Conservation (phyloP, 2,888 invertebrate species). For the Orthonychiurus folsomi region DNA sequence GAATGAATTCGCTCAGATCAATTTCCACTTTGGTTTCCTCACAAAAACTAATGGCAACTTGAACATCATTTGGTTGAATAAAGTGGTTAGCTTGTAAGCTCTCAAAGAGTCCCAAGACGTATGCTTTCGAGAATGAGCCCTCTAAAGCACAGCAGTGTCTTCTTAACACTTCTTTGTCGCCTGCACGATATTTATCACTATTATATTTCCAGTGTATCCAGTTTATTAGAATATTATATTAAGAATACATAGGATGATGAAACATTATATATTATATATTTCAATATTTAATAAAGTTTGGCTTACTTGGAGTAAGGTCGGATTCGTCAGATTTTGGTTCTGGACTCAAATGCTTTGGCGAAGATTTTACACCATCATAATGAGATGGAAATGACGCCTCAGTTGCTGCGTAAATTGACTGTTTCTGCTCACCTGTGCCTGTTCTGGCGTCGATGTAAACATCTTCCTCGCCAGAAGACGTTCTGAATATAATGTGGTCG, state of each 20-base stretch:
- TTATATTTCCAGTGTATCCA: too few species aligned
- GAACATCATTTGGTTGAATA: constrained; percentile 56
- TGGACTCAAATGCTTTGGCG: constrained; percentile 45
- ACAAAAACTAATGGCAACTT: constrained; percentile 61
- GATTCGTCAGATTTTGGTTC: constrained; percentile 49
- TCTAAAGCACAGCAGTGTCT: constrained; percentile 54
- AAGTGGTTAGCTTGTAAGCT: constrained; percentile 51
- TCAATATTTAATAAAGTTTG: constrained; percentile 21
- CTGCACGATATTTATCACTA: too few species aligned
- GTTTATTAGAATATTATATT: too few species aligned
- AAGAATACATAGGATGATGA: too few species aligned
- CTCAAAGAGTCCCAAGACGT: constrained; percentile 26
- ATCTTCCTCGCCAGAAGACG: constrained; percentile 45
- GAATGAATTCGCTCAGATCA: constrained; percentile 60
- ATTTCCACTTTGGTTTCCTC: constrained; percentile 58
- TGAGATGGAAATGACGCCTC: neutral
- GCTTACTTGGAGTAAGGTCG: constrained; percentile 42
- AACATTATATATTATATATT: constrained; percentile 15
- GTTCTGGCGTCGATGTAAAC: constrained; percentile 50
- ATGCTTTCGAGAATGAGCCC: constrained; percentile 44
- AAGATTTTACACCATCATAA: neutral
- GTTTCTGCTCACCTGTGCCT: constrained; percentile 8
- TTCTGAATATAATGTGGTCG: constrained; percentile 49
- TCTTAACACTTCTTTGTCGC: constrained; percentile 46
- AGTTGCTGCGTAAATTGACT: constrained; percentile 1